Evolutionary conservation across 2,113 vertebrate genomes (phyloP).

Genomic region (Plestiodon gilberti): DNA sequence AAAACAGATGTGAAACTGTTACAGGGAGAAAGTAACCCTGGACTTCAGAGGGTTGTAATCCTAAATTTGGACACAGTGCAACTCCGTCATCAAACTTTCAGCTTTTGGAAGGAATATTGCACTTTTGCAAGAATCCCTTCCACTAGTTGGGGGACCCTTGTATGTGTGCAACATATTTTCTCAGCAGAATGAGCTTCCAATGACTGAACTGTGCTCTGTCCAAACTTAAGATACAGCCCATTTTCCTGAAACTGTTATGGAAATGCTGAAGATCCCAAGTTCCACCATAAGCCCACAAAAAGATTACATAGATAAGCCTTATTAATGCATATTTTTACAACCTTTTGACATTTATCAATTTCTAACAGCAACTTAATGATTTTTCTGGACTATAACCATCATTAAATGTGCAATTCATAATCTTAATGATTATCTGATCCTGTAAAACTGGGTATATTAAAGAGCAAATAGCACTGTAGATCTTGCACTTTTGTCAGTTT

Average conservation of each 20-base stretch:
- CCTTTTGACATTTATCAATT: background rate
- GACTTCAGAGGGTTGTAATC: background rate
- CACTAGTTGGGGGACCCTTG: too few relatives aligned
- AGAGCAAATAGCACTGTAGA: background rate
- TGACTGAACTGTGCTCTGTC: too few relatives aligned
- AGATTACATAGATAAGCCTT: background rate
- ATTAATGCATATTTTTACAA: background rate
- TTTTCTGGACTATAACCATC: background rate
- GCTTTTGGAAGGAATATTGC: too few relatives aligned
- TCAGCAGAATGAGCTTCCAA: too few relatives aligned
- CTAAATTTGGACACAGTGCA: too few relatives aligned
- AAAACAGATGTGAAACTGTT: background rate
- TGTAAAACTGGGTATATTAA: background rate
- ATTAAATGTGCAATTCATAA: background rate
- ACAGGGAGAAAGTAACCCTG: background rate
- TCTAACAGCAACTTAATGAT: background rate
- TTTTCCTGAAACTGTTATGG: background rate
- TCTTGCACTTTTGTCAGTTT: background rate
- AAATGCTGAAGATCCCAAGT: background rate
- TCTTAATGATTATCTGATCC: background rate
- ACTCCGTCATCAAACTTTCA: too few relatives aligned
- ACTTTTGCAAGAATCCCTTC: too few relatives aligned
- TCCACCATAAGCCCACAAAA: background rate
- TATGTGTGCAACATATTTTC: too few relatives aligned
- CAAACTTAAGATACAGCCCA: too few relatives aligned